These are phyloP conservation scores for Acanthisitta chloris DNA, from an alignment of 2,113 vertebrate genomes.

Conservation along the genomic window DNA sequence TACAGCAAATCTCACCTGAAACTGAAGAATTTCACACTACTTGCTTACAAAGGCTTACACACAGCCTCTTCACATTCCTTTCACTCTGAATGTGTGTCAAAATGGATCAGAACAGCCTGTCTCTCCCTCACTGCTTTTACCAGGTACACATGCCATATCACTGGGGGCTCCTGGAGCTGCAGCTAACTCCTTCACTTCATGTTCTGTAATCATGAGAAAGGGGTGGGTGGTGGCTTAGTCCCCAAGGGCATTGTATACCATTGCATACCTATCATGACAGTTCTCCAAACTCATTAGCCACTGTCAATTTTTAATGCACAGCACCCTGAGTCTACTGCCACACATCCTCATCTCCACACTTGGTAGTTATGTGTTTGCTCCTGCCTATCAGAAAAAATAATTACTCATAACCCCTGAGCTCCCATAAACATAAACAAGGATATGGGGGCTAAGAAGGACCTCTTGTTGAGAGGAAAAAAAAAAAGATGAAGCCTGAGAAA, in stretches of 20 bases:
- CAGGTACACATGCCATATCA: neutral
- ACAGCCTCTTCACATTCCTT: neutral
- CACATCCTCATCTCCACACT: neutral
- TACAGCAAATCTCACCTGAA: constrained; percentile 29
- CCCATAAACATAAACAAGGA: neutral
- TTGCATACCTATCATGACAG: neutral
- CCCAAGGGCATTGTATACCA: neutral
- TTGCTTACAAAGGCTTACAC: constrained; percentile 6
- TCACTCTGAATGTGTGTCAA: neutral
- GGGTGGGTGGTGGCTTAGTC: neutral
- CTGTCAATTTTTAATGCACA: neutral
- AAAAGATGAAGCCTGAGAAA: neutral
- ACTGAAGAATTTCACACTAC: constrained; percentile 22
- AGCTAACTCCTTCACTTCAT: neutral
- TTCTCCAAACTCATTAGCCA: neutral
- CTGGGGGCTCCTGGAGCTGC: neutral
- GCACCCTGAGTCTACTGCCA: neutral
- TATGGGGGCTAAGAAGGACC: neutral
- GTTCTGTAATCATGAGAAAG: neutral
- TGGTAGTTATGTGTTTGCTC: neutral
- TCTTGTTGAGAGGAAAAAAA: neutral
- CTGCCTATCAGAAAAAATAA: neutral
- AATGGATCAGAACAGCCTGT: neutral
- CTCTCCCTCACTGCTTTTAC: neutral
- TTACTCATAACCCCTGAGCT: neutral